Conservation (phyloP, 2,113 vertebrate genomes). For the Paratilapia polleni region DNA sequence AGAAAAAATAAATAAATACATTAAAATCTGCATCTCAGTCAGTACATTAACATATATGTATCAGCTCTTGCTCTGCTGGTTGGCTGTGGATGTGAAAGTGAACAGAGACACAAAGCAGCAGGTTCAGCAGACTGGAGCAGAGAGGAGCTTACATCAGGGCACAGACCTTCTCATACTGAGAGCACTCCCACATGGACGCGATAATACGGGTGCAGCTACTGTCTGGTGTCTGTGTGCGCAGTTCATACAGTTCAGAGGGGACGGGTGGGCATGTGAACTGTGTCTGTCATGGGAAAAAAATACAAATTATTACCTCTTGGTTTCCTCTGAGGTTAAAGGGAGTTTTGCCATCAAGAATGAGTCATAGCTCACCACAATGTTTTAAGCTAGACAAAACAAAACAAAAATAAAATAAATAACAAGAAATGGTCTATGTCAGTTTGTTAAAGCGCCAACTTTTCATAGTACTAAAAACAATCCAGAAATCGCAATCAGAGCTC, state of each 20-base stretch:
- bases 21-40: background rate
- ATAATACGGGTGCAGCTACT: background rate
- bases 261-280: background rate
- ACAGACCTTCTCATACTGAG: slow-evolving; percentile 14
- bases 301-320: slow-evolving; percentile 12
- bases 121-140: slow-evolving; percentile 16
- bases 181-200: slow-evolving; percentile 40
- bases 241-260: slow-evolving; percentile 8
- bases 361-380: background rate
- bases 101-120: slow-evolving; percentile 35
- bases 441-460: background rate
- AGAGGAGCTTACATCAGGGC: slow-evolving; percentile 21
- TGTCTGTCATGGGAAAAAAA: slow-evolving; percentile 6
- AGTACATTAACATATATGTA: background rate
- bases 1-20: background rate
- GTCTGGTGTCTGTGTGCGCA: slow-evolving; percentile 9
- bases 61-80: background rate
- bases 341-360: background rate
- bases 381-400: background rate
- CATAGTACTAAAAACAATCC: background rate
- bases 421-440: background rate
- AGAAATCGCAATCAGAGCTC: background rate
- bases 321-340: background rate
- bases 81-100: background rate
- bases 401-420: background rate